Percentiles rank a stretch among this genome's conserved stretches.
phyloP scores from a whole-genome alignment of 2,888 invertebrate species.

The Lasioglossum calceatum region DNA sequence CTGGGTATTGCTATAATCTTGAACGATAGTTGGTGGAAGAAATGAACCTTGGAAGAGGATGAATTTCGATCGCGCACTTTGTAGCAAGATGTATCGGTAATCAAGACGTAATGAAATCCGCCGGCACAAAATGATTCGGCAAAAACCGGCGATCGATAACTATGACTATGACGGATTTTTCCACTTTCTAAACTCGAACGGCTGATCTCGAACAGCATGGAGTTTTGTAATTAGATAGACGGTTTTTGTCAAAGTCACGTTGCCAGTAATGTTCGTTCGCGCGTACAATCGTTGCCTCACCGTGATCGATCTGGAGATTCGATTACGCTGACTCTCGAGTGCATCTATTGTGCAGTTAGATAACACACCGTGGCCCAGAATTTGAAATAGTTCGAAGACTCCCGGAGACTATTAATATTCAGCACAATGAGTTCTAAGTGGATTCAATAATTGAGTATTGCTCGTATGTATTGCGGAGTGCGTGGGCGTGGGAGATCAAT shows the following conservation, averaged over 20 bases:
- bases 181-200: conserved; percentile 80
- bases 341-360: background rate
- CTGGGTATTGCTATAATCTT: background rate
- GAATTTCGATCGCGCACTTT: background rate
- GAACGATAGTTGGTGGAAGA: background rate
- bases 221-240: conserved; percentile 79
- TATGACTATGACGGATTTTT: conserved; percentile 72
- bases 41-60: background rate
- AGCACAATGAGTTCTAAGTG: background rate
- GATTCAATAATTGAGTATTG: background rate
- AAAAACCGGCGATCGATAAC: conserved; percentile 3
- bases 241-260: conserved; percentile 75
- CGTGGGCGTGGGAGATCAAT: conserved; percentile 66
- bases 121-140: conserved; percentile 17
- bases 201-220: conserved; percentile 68
- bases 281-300: conserved; percentile 81
- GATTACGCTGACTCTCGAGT: conserved; percentile 34
- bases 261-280: conserved; percentile 82
- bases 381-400: background rate
- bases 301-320: conserved; percentile 47
- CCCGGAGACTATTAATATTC: background rate
- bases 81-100: conserved; percentile 32
- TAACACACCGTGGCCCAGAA: background rate
- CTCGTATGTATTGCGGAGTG: conserved; percentile 14
- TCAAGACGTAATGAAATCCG: conserved; percentile 21